phyloP scores from a whole-genome alignment of 2,888 invertebrate genomes.

The Nasonovia ribisnigri region DNA sequence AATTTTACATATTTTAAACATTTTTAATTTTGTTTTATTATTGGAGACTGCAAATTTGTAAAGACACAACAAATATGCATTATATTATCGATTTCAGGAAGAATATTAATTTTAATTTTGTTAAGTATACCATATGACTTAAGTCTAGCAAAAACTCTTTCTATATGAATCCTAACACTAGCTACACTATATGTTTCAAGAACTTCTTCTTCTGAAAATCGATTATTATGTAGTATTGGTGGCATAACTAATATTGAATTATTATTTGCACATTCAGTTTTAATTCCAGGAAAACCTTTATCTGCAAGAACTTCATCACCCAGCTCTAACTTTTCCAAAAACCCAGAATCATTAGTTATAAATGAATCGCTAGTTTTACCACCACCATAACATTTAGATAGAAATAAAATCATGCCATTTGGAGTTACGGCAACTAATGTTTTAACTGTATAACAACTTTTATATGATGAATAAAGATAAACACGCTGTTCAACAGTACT shows the following conservation, averaged over 20 bases:
- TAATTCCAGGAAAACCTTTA: not conserved
- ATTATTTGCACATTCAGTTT: no score
- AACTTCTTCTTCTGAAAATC: no score
- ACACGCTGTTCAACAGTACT: not conserved
- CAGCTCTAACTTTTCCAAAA: not conserved
- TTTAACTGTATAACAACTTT: not conserved
- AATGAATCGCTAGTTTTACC: not conserved
- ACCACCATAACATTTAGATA: constrained; percentile 26
- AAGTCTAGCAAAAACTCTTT: not conserved
- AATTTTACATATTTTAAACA: no score
- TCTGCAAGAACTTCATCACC: not conserved
- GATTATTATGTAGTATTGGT: no score
- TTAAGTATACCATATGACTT: not conserved
- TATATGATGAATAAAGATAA: not conserved
- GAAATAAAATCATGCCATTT: not conserved
- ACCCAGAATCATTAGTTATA: constrained; percentile 9
- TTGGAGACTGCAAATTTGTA: not conserved
- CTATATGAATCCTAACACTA: no score
- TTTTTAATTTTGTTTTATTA: not conserved
- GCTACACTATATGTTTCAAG: no score
- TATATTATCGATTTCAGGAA: not conserved
- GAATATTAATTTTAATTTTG: not conserved
- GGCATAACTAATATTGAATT: no score
- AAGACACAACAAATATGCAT: constrained; percentile 3
- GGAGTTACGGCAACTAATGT: not conserved